Conservation (phyloP, 2,888 invertebrate species). For the Crematogaster levior region DNA sequence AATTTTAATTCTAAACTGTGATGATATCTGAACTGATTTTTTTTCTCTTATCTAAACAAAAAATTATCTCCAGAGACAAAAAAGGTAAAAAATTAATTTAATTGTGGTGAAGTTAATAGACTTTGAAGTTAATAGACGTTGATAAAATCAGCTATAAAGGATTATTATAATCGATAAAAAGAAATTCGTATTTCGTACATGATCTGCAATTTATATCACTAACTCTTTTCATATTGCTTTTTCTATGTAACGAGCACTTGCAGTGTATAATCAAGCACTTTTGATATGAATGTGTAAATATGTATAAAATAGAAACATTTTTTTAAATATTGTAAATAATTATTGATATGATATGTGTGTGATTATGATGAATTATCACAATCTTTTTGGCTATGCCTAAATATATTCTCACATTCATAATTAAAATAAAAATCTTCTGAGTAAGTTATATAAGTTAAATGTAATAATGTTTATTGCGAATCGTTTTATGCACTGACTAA, state of each 20-base stretch:
- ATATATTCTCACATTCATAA: background rate
- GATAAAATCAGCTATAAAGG: background rate
- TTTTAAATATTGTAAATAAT: background rate
- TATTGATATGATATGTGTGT: background rate
- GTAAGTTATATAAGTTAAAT: background rate
- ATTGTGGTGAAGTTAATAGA: too few species aligned
- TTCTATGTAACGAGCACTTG: background rate
- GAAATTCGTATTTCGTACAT: background rate
- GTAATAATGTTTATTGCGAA: too few species aligned
- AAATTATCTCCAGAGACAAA: background rate
- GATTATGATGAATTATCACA: too few species aligned
- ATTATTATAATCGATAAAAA: background rate
- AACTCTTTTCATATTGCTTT: background rate
- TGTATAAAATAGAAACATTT: background rate
- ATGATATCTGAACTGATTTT: background rate
- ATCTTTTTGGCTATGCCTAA: background rate
- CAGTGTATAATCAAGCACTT: background rate
- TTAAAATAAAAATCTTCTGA: background rate
- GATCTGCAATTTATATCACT: background rate
- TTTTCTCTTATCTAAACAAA: background rate
- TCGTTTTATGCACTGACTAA: too few species aligned
- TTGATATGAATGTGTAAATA: constrained; percentile 6
- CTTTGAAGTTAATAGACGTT: background rate
- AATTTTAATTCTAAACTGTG: background rate
- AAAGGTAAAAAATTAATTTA: background rate